A percentile compares a stretch with the other conserved stretches of the same genome.
phyloP scores from a whole-genome alignment of 2,797 vertebrate genomes.

The Smutsia gigantea region DNA sequence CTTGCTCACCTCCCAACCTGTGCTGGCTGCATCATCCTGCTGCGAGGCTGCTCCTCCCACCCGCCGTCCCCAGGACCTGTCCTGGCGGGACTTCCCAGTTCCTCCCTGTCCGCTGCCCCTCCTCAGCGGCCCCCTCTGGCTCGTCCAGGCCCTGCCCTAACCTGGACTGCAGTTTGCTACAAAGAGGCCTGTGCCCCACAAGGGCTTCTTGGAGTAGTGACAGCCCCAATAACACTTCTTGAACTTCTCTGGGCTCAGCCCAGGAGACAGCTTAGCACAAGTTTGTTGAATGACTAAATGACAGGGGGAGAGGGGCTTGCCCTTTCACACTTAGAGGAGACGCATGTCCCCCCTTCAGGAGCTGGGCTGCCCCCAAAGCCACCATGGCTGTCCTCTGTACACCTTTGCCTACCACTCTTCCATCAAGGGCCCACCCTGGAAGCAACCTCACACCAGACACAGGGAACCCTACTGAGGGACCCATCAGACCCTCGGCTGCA shows the following conservation, averaged over 20 bases:
- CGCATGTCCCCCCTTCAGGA: not conserved
- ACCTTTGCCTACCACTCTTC: not conserved
- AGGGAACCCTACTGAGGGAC: not conserved
- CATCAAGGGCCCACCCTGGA: not conserved
- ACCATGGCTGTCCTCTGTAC: not conserved
- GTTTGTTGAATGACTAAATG: not conserved
- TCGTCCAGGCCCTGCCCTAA: not conserved
- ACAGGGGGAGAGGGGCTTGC: not conserved
- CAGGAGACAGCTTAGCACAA: fast-evolving
- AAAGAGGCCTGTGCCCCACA: not conserved
- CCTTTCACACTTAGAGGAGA: not conserved
- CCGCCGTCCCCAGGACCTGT: not conserved
- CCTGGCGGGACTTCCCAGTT: not conserved
- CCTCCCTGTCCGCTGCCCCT: fast-evolving
- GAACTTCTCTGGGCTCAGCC: not conserved
- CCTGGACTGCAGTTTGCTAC: not conserved
- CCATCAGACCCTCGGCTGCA: too few relatives aligned
- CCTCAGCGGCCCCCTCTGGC: not conserved
- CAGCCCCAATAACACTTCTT: not conserved
- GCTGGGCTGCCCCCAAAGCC: fast-evolving
- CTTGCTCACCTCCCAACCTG: not conserved
- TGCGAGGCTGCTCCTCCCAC: not conserved
- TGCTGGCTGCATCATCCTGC: not conserved
- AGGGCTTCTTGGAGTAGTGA: too few relatives aligned
- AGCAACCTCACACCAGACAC: not conserved